Conservation (phyloP, 2,113 vertebrate genomes). For the Toxotes chatareus region DNA sequence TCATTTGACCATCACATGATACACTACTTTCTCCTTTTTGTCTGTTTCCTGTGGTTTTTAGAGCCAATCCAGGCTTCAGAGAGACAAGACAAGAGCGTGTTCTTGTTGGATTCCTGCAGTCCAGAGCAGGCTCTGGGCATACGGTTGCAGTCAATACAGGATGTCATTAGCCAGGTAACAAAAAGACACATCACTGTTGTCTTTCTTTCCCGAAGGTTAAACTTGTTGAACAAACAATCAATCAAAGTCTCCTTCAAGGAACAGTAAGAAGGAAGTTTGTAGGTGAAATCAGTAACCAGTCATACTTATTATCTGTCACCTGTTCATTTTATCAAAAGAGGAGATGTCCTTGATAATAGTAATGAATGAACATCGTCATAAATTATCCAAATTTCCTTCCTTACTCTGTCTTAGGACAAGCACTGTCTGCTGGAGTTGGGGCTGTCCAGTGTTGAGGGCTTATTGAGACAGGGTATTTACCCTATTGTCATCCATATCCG, state of each 20-base stretch:
- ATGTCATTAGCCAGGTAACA: slow-evolving; percentile 81
- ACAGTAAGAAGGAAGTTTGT: not conserved
- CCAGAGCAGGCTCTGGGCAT: slow-evolving; percentile 76
- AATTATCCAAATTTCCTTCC: slow-evolving; percentile 3
- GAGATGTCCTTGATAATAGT: not conserved
- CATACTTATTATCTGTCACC: not conserved
- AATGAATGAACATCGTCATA: not conserved
- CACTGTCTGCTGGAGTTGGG: slow-evolving; percentile 84
- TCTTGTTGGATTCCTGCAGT: slow-evolving; percentile 74
- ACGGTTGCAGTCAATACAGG: slow-evolving; percentile 82
- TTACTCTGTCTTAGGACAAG: slow-evolving; percentile 74
- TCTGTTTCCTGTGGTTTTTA: slow-evolving; percentile 48
- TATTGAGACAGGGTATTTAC: slow-evolving; percentile 82
- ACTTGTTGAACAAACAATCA: too few species aligned
- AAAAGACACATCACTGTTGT: not conserved
- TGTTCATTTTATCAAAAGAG: not conserved
- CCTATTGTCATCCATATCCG: slow-evolving; percentile 84
- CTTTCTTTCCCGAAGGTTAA: too few species aligned
- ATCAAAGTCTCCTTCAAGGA: not conserved
- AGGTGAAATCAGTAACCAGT: not conserved
- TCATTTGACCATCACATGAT: not conserved
- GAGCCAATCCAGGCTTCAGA: slow-evolving; percentile 77
- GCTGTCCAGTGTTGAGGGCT: slow-evolving; percentile 76
- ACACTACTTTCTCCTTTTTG: not conserved
- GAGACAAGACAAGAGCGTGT: slow-evolving; percentile 72